Conservation (phyloP, 2,113 vertebrate genomes). For the Larimichthys polyactis region DNA sequence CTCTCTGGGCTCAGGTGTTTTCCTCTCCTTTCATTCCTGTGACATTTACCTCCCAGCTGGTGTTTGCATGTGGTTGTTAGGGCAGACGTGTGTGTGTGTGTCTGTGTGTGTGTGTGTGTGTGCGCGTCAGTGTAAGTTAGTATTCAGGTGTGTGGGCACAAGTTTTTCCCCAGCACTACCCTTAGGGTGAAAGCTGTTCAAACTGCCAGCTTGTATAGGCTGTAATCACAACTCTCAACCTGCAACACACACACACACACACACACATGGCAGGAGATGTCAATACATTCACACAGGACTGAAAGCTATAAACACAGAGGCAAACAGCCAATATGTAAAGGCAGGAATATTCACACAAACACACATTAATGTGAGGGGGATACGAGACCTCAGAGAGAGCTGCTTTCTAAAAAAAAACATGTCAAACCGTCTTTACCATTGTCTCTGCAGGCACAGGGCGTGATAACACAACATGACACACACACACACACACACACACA, state of each 20-base stretch:
- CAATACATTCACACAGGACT: neutral
- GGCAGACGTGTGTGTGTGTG: constrained; percentile 12
- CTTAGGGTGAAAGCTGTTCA: constrained; percentile 48
- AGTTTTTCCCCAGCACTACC: constrained; percentile 23
- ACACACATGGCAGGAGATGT: neutral
- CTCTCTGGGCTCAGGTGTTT: constrained; percentile 48
- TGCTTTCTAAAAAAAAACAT: constrained; percentile 36
- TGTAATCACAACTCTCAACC: constrained; percentile 43
- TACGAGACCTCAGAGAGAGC: constrained; percentile 25
- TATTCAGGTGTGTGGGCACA: constrained; percentile 36
- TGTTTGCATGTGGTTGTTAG: constrained; percentile 41
- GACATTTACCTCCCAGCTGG: constrained; percentile 61
- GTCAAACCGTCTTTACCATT: constrained; percentile 57
- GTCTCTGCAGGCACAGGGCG: constrained; percentile 24
- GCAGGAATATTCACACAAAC: constrained; percentile 38
- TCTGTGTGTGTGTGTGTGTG: neutral
- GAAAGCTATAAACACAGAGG: neutral
- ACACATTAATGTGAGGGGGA: constrained; percentile 7
- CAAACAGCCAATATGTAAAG: neutral
- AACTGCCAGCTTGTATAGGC: constrained; percentile 50
- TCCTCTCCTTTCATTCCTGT: constrained; percentile 33
- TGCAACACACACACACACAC: neutral
- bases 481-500: constrained; percentile 10
- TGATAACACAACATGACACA: constrained; percentile 36
- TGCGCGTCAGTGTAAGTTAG: constrained; percentile 16